These are phyloP conservation scores for Drosophila melanosoma DNA, from an alignment of 2,888 invertebrate genomes.

Conservation along the genomic window DNA sequence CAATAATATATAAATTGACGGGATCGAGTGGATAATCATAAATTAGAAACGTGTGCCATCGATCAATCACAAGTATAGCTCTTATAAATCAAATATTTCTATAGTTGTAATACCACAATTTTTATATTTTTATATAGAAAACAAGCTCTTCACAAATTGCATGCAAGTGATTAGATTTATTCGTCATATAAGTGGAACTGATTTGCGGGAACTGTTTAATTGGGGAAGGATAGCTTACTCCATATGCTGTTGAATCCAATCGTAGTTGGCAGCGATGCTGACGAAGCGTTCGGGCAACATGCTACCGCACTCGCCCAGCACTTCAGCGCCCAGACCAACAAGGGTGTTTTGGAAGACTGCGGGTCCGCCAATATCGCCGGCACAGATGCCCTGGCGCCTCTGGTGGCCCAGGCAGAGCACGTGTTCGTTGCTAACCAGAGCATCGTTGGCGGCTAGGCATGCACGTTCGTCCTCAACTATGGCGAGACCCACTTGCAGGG, in stretches of 20 bases:
- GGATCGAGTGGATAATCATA: not conserved
- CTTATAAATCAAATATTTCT: not conserved
- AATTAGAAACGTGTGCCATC: constrained; percentile 1
- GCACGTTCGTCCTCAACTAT: constrained; percentile 41
- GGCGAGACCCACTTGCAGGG: constrained; percentile 60
- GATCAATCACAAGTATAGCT: constrained; percentile 5
- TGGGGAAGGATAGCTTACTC: constrained; percentile 42
- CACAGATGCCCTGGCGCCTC: constrained; percentile 78
- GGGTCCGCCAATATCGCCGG: constrained; percentile 83
- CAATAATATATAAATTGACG: not conserved
- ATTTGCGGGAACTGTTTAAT: not conserved
- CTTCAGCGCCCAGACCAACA: constrained; percentile 76
- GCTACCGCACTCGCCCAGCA: constrained; percentile 75
- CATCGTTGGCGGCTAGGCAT: constrained; percentile 39
- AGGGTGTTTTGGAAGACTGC: constrained; percentile 69
- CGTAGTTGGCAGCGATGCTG: constrained; percentile 64
- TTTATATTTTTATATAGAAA: not conserved
- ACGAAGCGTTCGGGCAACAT: constrained; percentile 76
- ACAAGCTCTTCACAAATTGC: not conserved
- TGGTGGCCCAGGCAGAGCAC: constrained; percentile 77
- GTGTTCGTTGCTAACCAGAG: constrained; percentile 44
- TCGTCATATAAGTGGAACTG: not conserved
- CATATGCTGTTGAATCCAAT: constrained; percentile 71
- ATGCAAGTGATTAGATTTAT: not conserved
- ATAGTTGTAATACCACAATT: not conserved